Evolutionary conservation across 2,113 vertebrate species (phyloP).

Genomic region (Mormyrus iriodes): DNA sequence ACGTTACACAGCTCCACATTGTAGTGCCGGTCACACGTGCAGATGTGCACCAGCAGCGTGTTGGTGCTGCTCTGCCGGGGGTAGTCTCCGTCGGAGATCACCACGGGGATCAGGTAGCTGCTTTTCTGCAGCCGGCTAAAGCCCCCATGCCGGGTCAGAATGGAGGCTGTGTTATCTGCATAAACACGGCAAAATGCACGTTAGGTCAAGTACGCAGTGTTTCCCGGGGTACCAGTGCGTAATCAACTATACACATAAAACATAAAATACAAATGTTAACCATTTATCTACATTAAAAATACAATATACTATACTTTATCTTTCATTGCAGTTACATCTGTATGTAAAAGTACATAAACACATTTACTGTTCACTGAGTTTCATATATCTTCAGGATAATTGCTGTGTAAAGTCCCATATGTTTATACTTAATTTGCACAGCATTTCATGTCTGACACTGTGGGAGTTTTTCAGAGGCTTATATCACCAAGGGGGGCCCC

Average conservation of each 20-base stretch:
- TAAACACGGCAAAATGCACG: not conserved
- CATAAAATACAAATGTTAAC: no score
- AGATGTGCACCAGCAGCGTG: slow-evolving; percentile 85
- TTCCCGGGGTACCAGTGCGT: not conserved
- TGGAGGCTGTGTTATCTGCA: slow-evolving; percentile 85
- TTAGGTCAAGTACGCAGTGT: not conserved
- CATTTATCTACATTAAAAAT: not conserved
- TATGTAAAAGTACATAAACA: not conserved
- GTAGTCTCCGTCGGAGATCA: slow-evolving; percentile 81
- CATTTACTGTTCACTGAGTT: not conserved
- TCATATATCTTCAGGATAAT: not conserved
- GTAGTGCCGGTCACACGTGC: slow-evolving; percentile 79
- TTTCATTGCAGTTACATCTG: not conserved
- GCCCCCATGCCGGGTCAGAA: slow-evolving; percentile 73
- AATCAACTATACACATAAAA: not conserved
- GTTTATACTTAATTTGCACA: not conserved
- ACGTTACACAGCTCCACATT: slow-evolving; percentile 83
- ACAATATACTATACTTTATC: not conserved
- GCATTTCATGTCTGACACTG: not conserved
- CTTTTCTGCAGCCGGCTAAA: slow-evolving; percentile 79
- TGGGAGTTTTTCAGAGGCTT: not conserved
- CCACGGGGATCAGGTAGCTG: slow-evolving; percentile 75
- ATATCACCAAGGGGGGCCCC: not conserved
- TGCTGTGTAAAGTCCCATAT: not conserved
- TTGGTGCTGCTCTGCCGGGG: slow-evolving; percentile 90